Evolutionary conservation across 2,888 invertebrate genomes (phyloP), one percentile per base, ranked within the genome.

Genomic region (Sepiola atlantica): DNA sequence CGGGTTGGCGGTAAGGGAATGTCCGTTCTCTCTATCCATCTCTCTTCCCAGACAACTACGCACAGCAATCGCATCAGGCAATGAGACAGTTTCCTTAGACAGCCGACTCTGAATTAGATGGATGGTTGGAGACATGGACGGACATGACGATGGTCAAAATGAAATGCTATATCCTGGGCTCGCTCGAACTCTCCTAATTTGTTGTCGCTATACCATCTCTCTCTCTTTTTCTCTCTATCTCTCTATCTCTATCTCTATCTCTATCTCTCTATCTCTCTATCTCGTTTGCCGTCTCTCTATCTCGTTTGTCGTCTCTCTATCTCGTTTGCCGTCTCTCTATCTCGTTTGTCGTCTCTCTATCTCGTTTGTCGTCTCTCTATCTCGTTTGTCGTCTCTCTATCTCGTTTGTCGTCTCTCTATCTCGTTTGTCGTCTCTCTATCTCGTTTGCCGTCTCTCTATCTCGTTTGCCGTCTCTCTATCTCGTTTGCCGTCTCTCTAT

Each of bases 11-110:
- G 32, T 0, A n/a, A 3, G 77, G n/a, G 12, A 16, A 77, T 32
- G 77, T 61, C 77, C n/a, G n/a, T n/a, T n/a, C n/a, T n/a, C n/a
- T n/a, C n/a, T n/a, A n/a, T n/a, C n/a, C n/a, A 10, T 18, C n/a
- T n/a, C n/a, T n/a, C 32, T 14, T 77, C 32, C 24, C 77, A 32
- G n/a, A 77, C n/a, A 77, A 45, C 18, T 4, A n/a, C 32, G 16
- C 77, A n/a, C 77, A 77, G 32, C 16, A 77, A n/a, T 77, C 77
- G 77, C 32, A n/a, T 77, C n/a, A 77, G n/a, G 77, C 77, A 77
- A 77, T n/a, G 77, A 77, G 32, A 77, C 77, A 77, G n/a, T 77
- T 77, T n/a, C 77, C n/a, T 77, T 77, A n/a, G 77, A 77, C 77
- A 77, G 77, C n/a, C n/a, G 32, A 77, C n/a, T 14, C 12, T 77